A percentile compares a stretch with the other conserved stretches of the same genome.
Evolutionary conservation across 2,888 invertebrate genomes (phyloP).

Genomic region (Noctuana brunneofusca): DNA sequence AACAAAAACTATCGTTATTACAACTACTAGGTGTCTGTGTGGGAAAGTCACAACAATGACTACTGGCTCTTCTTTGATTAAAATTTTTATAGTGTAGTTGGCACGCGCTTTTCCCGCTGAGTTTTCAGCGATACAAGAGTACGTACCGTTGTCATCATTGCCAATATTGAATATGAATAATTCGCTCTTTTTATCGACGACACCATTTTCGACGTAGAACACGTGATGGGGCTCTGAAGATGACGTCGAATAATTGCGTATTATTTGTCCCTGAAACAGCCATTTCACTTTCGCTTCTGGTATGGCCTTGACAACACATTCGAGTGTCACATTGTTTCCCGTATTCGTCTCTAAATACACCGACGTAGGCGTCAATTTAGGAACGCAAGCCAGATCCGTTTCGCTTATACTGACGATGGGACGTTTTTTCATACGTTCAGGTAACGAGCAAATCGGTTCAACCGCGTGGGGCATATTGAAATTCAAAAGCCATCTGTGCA

Average conservation of each 20-base stretch:
- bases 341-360: slow-evolving; percentile 90
- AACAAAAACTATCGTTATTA: slow-evolving; percentile 85
- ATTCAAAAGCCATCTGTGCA: slow-evolving; percentile 90
- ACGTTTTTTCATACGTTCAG: slow-evolving; percentile 85
- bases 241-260: slow-evolving; percentile 88
- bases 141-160: slow-evolving; percentile 92
- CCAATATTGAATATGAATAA: slow-evolving; percentile 90
- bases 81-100: slow-evolving; percentile 91
- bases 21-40: slow-evolving; percentile 87
- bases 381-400: slow-evolving; percentile 91
- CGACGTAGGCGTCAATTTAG: slow-evolving; percentile 89
- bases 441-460: slow-evolving; percentile 90
- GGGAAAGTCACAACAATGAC: slow-evolving; percentile 87
- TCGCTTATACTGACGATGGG: slow-evolving; percentile 86
- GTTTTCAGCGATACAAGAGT: slow-evolving; percentile 93
- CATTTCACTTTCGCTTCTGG: slow-evolving; percentile 92
- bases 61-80: slow-evolving; percentile 88
- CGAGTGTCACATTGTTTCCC: slow-evolving; percentile 91
- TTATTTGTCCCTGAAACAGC: slow-evolving; percentile 91
- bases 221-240: slow-evolving; percentile 86
- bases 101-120: slow-evolving; percentile 90
- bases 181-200: slow-evolving; percentile 89
- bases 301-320: slow-evolving; percentile 90
- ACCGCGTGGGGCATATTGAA: slow-evolving; percentile 90
- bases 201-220: slow-evolving; percentile 88